Conservation (phyloP, 2,113 vertebrate species). For the Phrynosoma platyrhinos region DNA sequence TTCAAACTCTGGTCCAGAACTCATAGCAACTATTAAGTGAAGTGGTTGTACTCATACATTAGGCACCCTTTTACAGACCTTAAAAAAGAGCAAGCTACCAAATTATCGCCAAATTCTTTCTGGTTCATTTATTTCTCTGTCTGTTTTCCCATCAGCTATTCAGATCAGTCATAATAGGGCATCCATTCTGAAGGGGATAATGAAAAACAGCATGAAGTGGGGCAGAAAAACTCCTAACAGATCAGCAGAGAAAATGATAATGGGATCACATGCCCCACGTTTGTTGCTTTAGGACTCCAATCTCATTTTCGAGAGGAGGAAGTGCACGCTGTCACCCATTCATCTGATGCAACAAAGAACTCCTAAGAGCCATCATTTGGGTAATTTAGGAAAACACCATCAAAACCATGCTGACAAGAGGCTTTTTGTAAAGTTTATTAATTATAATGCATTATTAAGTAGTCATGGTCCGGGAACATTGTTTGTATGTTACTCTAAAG, state of each 20-base stretch:
- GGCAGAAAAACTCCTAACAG: constrained; percentile 68
- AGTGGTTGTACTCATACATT: fast-evolving
- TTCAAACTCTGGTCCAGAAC: too few species aligned
- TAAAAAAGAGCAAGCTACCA: fast-evolving
- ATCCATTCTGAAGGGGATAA: constrained; percentile 8
- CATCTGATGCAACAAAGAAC: constrained; percentile 60
- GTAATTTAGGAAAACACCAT: constrained; percentile 71
- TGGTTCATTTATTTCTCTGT: constrained; percentile 20
- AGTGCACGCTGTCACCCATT: constrained; percentile 39
- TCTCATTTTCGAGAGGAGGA: constrained; percentile 66
- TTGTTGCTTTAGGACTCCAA: constrained; percentile 70
- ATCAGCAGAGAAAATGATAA: constrained; percentile 63
- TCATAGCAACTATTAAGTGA: neutral
- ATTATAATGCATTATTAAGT: constrained; percentile 77
- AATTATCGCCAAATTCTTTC: neutral
- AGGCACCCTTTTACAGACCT: too few species aligned
- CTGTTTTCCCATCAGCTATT: constrained; percentile 10
- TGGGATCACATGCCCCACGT: constrained; percentile 53
- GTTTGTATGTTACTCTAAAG: constrained; percentile 70
- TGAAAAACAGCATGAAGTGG: constrained; percentile 66
- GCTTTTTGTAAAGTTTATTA: constrained; percentile 76
- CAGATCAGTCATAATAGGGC: neutral
- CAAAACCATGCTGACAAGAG: constrained; percentile 76
- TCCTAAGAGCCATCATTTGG: constrained; percentile 67
- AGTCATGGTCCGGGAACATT: constrained; percentile 48